Percentiles rank a stretch among this genome's conserved stretches.
These are phyloP conservation scores for Steatocranus sp. DNA, from an alignment of 2,797 vertebrate species.

Conservation along the genomic window DNA sequence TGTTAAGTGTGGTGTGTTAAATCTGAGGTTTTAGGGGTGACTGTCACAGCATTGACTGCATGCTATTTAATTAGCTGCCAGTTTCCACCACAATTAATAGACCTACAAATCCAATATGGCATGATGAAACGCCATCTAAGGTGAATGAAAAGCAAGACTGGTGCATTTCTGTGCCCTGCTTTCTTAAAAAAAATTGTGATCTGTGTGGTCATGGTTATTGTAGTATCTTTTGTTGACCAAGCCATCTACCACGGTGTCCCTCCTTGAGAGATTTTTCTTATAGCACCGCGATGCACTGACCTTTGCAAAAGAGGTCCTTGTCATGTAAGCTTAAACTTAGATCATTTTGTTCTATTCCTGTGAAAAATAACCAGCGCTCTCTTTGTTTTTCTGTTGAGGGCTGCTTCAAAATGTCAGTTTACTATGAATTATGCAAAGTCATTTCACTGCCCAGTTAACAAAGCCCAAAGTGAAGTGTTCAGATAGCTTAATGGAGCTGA, in stretches of 20 bases:
- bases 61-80: background rate
- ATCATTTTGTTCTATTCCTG: background rate
- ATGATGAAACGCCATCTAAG: background rate
- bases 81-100: background rate
- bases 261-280: background rate
- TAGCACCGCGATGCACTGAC: background rate
- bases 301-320: background rate
- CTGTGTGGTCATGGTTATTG: background rate
- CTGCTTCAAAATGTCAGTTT: slow-evolving; percentile 39
- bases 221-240: background rate
- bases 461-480: slow-evolving; percentile 39
- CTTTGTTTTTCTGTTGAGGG: background rate
- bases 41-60: background rate
- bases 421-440: slow-evolving; percentile 33
- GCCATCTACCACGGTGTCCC: background rate
- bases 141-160: background rate
- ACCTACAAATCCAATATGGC: background rate
- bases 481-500: slow-evolving; percentile 48
- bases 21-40: background rate
- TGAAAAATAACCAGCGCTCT: background rate
- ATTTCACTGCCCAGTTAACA: slow-evolving; percentile 14
- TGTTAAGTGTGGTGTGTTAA: background rate
- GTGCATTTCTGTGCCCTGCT: background rate
- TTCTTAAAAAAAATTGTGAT: background rate
- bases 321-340: slow-evolving; percentile 9